Evolutionary conservation across 2,888 invertebrate genomes (phyloP).

Genomic region (Stenchaetothrips biformis): DNA sequence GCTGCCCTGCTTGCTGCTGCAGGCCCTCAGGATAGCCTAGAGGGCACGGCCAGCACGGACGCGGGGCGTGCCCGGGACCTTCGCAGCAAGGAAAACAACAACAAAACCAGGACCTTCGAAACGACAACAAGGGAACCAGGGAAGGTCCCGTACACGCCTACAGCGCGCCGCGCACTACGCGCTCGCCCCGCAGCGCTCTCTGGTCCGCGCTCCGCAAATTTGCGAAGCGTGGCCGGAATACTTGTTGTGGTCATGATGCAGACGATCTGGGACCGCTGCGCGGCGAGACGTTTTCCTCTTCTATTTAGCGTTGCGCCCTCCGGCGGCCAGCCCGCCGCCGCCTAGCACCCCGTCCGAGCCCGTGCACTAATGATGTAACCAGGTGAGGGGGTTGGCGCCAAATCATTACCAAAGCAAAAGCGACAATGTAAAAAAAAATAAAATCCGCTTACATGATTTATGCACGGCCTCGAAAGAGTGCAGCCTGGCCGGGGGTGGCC

Average conservation of each 20-base stretch:
- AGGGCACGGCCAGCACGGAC: not conserved
- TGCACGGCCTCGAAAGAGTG: not conserved
- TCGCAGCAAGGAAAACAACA: not conserved
- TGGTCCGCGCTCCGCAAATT: not conserved
- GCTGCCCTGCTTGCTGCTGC: not conserved
- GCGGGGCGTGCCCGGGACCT: not conserved
- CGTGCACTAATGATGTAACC: too few species aligned
- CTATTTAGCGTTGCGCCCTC: too few species aligned
- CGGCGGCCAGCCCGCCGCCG: too few species aligned
- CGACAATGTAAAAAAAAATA: not conserved
- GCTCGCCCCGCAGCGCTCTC: not conserved
- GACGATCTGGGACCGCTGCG: too few species aligned
- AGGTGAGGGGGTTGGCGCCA: too few species aligned
- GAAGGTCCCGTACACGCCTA: not conserved
- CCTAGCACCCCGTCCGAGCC: too few species aligned
- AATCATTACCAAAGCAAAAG: not conserved
- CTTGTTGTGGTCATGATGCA: too few species aligned
- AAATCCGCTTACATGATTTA: not conserved
- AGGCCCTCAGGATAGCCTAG: constrained; percentile 15
- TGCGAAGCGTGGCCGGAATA: too few species aligned
- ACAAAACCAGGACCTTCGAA: too few species aligned
- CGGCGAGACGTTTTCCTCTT: too few species aligned
- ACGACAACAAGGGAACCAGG: too few species aligned
- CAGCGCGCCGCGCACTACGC: not conserved
- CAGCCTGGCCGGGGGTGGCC: not conserved